Evolutionary conservation across 2,888 invertebrate genomes (phyloP).

Genomic region (Meiosimyza decipiens): DNA sequence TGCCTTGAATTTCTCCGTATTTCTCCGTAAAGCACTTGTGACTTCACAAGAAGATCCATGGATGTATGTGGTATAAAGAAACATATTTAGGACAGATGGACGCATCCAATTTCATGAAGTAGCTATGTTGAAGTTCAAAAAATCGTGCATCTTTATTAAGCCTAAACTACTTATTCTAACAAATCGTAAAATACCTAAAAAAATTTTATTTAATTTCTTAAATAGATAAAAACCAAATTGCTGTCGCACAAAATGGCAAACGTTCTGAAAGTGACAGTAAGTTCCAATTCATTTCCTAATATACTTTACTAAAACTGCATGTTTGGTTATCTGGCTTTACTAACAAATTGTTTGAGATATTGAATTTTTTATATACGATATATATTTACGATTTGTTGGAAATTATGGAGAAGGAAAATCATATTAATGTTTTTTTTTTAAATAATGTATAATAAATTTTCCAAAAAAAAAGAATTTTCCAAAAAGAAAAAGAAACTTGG

Average conservation of each 20-base stretch:
- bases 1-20: no score
- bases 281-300: constrained; percentile 46
- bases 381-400: constrained; percentile 8
- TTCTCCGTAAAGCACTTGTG: no score
- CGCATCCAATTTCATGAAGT: no score
- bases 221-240: constrained; percentile 65
- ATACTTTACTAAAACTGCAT: neutral
- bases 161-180: constrained; percentile 30
- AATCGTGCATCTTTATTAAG: neutral
- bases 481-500: no score
- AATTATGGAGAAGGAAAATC: no score
- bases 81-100: no score
- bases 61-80: no score
- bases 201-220: constrained; percentile 46
- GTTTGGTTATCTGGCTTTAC: neutral
- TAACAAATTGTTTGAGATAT: neutral
- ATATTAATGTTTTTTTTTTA: no score
- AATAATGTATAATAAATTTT: neutral
- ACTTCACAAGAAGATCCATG: no score
- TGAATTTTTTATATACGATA: neutral
- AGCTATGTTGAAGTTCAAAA: neutral
- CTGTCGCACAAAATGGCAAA: constrained; percentile 64
- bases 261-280: constrained; percentile 63
- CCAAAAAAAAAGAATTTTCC: no score
- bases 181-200: constrained; percentile 20